Evolutionary conservation across 2,113 vertebrate genomes (phyloP), one percentile per base, ranked within the genome.

Genomic region (Rhinolophus sinicus): DNA sequence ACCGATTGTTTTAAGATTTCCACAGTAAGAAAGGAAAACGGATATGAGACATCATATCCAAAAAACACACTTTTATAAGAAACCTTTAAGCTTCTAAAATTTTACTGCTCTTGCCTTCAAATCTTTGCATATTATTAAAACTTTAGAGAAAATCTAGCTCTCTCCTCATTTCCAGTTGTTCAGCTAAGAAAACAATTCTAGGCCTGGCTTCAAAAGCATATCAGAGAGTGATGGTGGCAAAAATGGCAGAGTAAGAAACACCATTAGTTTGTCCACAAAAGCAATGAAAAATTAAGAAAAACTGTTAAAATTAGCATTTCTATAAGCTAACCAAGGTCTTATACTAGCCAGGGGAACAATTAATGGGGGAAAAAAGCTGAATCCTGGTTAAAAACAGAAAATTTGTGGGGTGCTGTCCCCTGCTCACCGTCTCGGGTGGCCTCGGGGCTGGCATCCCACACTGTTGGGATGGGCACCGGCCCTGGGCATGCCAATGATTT

Each of bases 1-100:
- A 22, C 22, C 19, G 83, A 70, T 38, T 70, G 16, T 77, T 81
- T 95, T 54, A 83, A 62, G 9, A 85, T 85, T 88, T 81, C 35
- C 81, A 38, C n/a, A 22, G 44, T 40, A 72, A 38, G n/a, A 73
- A 54, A 81, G 56, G 21, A 54, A 81, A 54, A 50, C 2, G 3
- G 7, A 35, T n/a, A n/a, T 15, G n/a, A 33, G 8, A n/a, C 21
- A 26, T 54, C 10, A 15, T 38, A 12, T n/a, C 44, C 10, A 5
- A 65, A 8, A 19, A 40, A 11, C 8, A 8, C 22, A 38, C 35
- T 56, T 75, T 56, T 21, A 26, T 72, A 10, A 33, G 84, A 77
- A 56, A 30, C 26, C 50, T 16, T 93, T 44, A 80, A 50, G 40
- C 52, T 80, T 52, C 75, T 80, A 80, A 52, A 24, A 10, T 64